These are phyloP conservation scores for Ursus arctos DNA, from an alignment of 2,113 vertebrate genomes.

Conservation along the genomic window DNA sequence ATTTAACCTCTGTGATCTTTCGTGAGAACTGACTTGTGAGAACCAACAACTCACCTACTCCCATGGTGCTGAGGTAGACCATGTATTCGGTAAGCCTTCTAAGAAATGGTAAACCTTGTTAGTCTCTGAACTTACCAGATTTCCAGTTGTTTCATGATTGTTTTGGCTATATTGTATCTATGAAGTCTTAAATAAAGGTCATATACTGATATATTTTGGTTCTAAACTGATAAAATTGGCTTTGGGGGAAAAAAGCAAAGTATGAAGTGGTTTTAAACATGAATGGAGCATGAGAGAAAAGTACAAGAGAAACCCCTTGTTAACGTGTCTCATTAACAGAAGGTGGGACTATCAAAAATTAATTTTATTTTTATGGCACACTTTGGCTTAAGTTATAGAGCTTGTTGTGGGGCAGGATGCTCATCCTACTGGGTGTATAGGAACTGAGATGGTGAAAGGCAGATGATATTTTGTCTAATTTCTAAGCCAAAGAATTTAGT, in stretches of 20 bases:
- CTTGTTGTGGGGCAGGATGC: neutral
- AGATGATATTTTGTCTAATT: neutral
- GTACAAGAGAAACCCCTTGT: neutral
- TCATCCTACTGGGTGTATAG: neutral
- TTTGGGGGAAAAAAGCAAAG: neutral
- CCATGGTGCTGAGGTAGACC: neutral
- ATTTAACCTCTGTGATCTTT: neutral
- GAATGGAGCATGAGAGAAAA: neutral
- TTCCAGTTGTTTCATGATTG: constrained; percentile 50
- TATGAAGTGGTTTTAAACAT: neutral
- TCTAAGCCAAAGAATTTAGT: neutral
- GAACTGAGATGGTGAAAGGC: neutral
- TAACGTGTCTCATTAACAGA: neutral
- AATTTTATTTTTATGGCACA: neutral
- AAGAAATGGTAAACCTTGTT: neutral
- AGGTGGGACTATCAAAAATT: neutral
- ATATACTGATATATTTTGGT: neutral
- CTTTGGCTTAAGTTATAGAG: neutral
- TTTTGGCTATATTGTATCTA: neutral
- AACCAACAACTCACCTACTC: neutral
- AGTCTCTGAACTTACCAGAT: neutral
- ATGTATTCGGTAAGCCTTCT: neutral
- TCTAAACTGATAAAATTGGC: neutral
- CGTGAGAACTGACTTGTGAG: neutral
- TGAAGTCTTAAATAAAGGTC: constrained; percentile 15